Evolutionary conservation across 2,888 invertebrate species (phyloP).

Genomic region (Spicauda simplicius): DNA sequence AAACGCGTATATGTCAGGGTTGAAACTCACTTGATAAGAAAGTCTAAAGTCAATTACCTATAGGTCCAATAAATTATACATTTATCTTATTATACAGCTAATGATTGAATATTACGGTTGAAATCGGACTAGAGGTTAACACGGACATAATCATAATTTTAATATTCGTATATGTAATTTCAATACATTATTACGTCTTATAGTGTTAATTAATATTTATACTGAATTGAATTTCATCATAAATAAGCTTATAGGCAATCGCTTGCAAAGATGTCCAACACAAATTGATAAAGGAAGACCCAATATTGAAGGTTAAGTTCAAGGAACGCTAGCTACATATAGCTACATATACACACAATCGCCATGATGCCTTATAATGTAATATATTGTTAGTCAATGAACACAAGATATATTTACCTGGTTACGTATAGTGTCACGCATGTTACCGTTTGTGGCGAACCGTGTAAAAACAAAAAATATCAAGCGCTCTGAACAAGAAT

Average conservation of each 20-base stretch:
- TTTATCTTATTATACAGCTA: no score
- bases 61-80: no score
- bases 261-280: constrained; percentile 3
- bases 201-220: no score
- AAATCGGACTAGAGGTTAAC: no score
- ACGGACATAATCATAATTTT: no score
- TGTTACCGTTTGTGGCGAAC: constrained; percentile 30
- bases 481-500: constrained; percentile 49
- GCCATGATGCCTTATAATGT: constrained; percentile 8
- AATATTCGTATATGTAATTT: no score
- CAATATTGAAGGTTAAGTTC: constrained; percentile 26
- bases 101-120: no score
- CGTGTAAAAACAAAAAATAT: constrained; percentile 34
- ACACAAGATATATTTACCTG: constrained; percentile 36
- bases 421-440: constrained; percentile 37
- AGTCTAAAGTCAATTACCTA: no score
- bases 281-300: constrained; percentile 12
- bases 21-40: no score
- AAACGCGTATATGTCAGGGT: no score
- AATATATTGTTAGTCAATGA: constrained; percentile 2
- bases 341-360: constrained; percentile 16
- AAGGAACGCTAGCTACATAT: constrained; percentile 19
- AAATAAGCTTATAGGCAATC: background rate
- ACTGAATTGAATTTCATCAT: background rate
- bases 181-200: no score